Evolutionary conservation across 1,140 invertebrate species (phyloP).

Genomic region (Drosophila funebris): DNA sequence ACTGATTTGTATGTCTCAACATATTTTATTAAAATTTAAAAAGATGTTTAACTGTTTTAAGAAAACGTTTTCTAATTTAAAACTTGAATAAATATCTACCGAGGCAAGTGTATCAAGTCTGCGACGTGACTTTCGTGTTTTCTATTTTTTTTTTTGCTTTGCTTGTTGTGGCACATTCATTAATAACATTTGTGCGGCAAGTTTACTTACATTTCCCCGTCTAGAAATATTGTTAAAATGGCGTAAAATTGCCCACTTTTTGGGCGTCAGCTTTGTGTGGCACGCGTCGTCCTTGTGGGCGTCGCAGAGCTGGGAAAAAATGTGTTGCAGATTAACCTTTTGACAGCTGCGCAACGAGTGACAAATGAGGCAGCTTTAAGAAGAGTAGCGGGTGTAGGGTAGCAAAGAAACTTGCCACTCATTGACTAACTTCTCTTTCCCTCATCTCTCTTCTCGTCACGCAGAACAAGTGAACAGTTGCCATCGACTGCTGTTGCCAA

Average conservation of each 20-base stretch:
- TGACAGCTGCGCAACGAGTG: slow-evolving; percentile 60
- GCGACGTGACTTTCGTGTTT: background rate
- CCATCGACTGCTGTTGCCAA: slow-evolving; percentile 25
- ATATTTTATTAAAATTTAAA: too few species aligned
- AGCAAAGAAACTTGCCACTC: background rate
- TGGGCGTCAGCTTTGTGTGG: slow-evolving; percentile 46
- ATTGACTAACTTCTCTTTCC: background rate
- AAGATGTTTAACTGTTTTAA: too few species aligned
- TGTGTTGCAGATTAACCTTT: slow-evolving; percentile 82
- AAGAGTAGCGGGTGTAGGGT: background rate
- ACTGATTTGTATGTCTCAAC: too few species aligned
- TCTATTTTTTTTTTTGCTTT: background rate
- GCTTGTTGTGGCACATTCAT: slow-evolving; percentile 62
- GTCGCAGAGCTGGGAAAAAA: slow-evolving; percentile 39
- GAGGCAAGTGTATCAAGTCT: background rate
- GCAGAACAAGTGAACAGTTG: slow-evolving; percentile 69
- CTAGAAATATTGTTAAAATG: slow-evolving; percentile 77
- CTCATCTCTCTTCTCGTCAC: background rate
- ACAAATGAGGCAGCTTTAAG: slow-evolving; percentile 44
- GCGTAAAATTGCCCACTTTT: slow-evolving; percentile 78
- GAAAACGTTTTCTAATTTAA: too few species aligned
- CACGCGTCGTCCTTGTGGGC: slow-evolving; percentile 2
- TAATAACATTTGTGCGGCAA: slow-evolving; percentile 67
- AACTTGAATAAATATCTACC: too few species aligned
- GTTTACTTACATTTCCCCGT: slow-evolving; percentile 8